Evolutionary conservation across 2,113 vertebrate species (phyloP), one percentile per base, ranked within the genome.

Genomic region (Callopanchax toddi): DNA sequence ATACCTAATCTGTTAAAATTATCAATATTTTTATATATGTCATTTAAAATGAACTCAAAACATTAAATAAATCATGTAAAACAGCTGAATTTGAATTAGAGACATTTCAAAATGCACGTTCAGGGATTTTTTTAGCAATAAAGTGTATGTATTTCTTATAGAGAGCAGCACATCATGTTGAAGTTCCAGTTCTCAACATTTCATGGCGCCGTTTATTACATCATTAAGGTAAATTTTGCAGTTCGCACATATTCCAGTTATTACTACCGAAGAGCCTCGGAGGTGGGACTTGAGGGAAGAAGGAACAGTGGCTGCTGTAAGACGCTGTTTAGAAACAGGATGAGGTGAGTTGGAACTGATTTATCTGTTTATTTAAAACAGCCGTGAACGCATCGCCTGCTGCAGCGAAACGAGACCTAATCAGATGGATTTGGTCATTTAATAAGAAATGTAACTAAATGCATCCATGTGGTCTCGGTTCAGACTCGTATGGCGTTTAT

Each of bases 301-400:
- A 48, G 53, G 40, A 11, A 2, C 29, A 8, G 26, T 32, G 3
- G 6, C 6, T 32, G n/a, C 29, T 32, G 29, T 6, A 26, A 26
- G 26, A 9, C 6, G 29, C 29, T 8, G 29, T 32, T 12, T 58
- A 16, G 48, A 0, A 2, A 3, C 9, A 57, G 10, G 1, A 84
- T 80, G 81, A 80, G 86, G 86, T 87, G 64, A 86, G 83, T 85
- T 15, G 3, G 25, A 2, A 37, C 11, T 36, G 1, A 16, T 12
- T 9, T 2, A 1, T 11, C 18, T 36, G 32, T 2, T 15, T 36
- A 12, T 55, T 11, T 1, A 17, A 44, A 44, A 51, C 12, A 44
- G 7, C 42, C 15, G 13, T 18, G 3, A n/a, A 6, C 16, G 15
- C 18, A 12, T 6, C 22, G 11, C 11, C 0, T 37, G 9, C 5